phyloP scores from a whole-genome alignment of 2,888 invertebrate genomes.

The Chirona hameri region DNA sequence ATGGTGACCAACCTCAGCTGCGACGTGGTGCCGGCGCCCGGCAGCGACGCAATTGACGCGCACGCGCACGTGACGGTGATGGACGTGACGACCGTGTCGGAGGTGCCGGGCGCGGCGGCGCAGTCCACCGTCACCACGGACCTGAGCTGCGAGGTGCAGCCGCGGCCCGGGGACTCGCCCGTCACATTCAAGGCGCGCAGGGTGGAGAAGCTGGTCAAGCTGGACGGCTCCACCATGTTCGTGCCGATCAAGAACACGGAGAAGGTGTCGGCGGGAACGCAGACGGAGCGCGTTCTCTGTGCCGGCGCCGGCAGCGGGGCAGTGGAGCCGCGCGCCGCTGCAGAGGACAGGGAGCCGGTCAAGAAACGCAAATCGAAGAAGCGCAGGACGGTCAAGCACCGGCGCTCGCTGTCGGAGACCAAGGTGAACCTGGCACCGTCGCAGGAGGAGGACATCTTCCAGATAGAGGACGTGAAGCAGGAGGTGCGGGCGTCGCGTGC shows the following conservation, averaged over 20 bases:
- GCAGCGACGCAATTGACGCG: background rate
- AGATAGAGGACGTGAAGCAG: constrained; percentile 38
- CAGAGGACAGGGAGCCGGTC: background rate
- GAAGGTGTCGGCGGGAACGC: background rate
- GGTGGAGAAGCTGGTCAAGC: constrained; percentile 27
- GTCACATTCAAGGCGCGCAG: constrained; percentile 13
- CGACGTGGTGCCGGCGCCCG: background rate
- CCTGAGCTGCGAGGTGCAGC: background rate
- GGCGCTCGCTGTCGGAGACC: constrained; percentile 34
- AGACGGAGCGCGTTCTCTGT: background rate
- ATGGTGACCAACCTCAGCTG: background rate
- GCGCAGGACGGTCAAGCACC: constrained; percentile 37
- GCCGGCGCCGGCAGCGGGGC: background rate
- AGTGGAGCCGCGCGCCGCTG: background rate
- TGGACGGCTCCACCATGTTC: constrained; percentile 25
- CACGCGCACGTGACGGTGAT: background rate
- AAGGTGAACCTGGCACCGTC: background rate
- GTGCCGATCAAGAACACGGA: constrained; percentile 13
- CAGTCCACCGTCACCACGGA: background rate
- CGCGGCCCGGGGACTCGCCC: background rate
- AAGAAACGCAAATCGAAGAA: constrained; percentile 37
- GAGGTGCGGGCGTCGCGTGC: constrained; percentile 27
- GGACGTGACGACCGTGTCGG: background rate
- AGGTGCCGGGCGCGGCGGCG: background rate
- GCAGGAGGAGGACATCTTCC: constrained; percentile 36